Base-by-base conservation (phyloP, 2,113 vertebrate genomes). In the Ophthalmotilapia sp. region DNA sequence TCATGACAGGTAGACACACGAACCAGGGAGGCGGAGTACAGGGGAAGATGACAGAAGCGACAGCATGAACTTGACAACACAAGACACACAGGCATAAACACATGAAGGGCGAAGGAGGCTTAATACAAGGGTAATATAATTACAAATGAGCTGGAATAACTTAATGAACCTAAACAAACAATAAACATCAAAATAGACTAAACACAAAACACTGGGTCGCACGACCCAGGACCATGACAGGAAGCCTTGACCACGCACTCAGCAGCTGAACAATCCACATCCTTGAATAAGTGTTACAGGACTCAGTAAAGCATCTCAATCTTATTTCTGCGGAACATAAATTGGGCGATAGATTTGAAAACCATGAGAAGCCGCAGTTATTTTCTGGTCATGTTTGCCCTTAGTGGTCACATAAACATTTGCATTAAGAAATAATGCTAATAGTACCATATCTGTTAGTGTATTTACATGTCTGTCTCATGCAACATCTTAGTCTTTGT, bases 191-290 rank as follows among this genome's bases (percentile, higher is more conserved):
- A 33, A 33, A 8, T 33, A 33, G 33, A 33, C 33, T 33, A 29
- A 29, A 29, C 29, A 29, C 29, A 29, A 29, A 29, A 29, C 29
- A 29, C 29, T 29, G 33, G 33, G 33, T 33, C 33, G 1, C 33
- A 33, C 0, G 33, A 33, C 33, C 33, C 33, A 33, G 33, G 7
- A 33, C 33, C 33, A 33, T 33, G 33, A 33, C 86, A 81, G 81
- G 55, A 81, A 86, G 15, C n/a, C 31, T 62, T 56, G 68, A 56
- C 83, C 77, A 85, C 77, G 80, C 81, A 91, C 81, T 84, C 82
- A 83, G 81, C 70, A 85, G 80, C 65, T 82, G 81, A 19, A 82
- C 56, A 83, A 47, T 51, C 29, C 14, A 80, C 23, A 56, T 75
- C 84, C 38, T 68, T 88, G 56, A 15, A 90, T 47, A 49, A 17